Evolutionary conservation across 2,113 vertebrate species (phyloP), one percentile per base, ranked within the genome.

Genomic region (Hirundichthys speculiger): DNA sequence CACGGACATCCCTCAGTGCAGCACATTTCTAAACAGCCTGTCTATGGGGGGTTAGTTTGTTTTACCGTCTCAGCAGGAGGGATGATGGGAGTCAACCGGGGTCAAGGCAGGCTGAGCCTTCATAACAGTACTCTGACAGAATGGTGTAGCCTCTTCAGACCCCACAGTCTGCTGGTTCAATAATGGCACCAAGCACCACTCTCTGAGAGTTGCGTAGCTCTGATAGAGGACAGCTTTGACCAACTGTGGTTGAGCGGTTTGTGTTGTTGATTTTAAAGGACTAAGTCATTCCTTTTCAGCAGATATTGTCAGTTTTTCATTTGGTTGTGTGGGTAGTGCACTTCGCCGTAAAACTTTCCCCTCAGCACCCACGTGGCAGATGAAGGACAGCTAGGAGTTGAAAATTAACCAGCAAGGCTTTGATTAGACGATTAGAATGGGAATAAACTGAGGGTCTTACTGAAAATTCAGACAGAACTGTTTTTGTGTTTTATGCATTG

Each of bases 31-130:
- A 89, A 91, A 89, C 88, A 91, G 64, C 71, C 82, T 83, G 85
- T 88, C 86, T 75, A 42, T 64, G 71, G 80, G 80, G 78, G 79
- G 83, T 78, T 60, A 34, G 80, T 91, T 92, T 92, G 89, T 93
- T 92, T 91, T 89, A 90, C 80, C 72, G 72, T 87, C 84, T 77
- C 88, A 80, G 86, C 79, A 87, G 89, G 88, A 88, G 85, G 83
- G 80, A 73, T 81, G 80, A 86, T 79, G 79, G 54, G 63, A 90
- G 89, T 91, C 90, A 88, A 88, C 62, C 69, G 53, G 76, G 88
- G 90, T 93, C 90, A 88, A 70, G 75, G 73, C 77, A 78, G 71
- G 73, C 74, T 73, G 73, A 78, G 82, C 68, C 79, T 83, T 79
- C 79, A 72, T 79, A 64, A 67, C 82, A 60, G 76, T 54, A 43